Percentiles rank a stretch among this genome's conserved stretches.
These are phyloP conservation scores for Pteronura brasiliensis DNA, from an alignment of 2,113 vertebrate species.

Conservation along the genomic window DNA sequence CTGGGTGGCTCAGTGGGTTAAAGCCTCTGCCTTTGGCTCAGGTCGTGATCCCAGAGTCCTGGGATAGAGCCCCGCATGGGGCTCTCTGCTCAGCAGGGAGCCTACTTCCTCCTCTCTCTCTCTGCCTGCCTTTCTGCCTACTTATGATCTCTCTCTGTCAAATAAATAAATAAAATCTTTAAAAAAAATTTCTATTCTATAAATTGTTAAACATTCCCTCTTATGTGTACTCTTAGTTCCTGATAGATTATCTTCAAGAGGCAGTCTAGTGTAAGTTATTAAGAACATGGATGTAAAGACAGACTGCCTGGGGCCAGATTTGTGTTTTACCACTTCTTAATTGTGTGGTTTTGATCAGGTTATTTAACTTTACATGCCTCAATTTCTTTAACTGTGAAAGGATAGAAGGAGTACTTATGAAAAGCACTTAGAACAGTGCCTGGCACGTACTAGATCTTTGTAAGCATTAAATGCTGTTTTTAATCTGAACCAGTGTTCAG, in stretches of 20 bases:
- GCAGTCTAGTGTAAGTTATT: neutral
- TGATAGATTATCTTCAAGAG: neutral
- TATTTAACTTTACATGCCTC: neutral
- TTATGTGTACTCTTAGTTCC: neutral
- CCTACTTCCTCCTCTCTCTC: too few species aligned
- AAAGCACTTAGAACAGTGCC: neutral
- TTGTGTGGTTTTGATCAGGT: neutral
- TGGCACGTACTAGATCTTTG: neutral
- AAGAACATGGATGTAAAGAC: neutral
- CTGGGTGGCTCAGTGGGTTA: too few species aligned
- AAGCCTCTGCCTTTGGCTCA: too few species aligned
- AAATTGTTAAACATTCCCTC: neutral
- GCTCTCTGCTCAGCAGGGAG: too few species aligned
- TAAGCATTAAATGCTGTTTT: conserved; percentile 16
- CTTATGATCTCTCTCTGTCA: too few species aligned
- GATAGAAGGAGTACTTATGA: neutral
- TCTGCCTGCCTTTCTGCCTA: too few species aligned
- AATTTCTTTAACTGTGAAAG: neutral
- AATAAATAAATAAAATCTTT: too few species aligned
- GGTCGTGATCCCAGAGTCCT: too few species aligned
- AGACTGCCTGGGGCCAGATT: neutral
- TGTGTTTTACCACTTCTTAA: neutral
- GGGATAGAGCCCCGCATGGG: too few species aligned
- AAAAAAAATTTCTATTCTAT: neutral
- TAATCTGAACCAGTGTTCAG: neutral